phyloP scores from a whole-genome alignment of 2,888 invertebrate genomes.

The Phaonia tiefii region DNA sequence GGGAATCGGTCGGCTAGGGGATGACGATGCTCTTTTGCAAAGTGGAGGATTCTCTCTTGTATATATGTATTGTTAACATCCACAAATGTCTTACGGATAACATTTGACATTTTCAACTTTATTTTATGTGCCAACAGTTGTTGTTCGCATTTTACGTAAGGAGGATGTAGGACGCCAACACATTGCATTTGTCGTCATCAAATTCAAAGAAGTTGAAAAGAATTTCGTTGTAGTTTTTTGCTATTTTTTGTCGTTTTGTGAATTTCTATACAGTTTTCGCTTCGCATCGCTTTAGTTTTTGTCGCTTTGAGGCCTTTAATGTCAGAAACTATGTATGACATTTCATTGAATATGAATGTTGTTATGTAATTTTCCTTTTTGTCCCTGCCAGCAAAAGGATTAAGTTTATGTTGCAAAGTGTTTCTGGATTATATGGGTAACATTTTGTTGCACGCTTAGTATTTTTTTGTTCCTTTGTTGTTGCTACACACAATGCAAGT shows the following conservation, averaged over 20 bases:
- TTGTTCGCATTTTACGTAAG: too few relatives aligned
- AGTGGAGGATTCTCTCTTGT: neutral
- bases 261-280: neutral
- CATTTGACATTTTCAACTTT: conserved; percentile 39
- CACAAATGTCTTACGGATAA: conserved; percentile 33
- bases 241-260: neutral
- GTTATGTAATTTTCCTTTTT: too few relatives aligned
- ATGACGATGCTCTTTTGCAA: neutral
- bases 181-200: neutral
- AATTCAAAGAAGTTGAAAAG: conserved; percentile 23
- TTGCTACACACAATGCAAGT: neutral
- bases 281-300: too few relatives aligned
- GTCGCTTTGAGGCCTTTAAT: neutral
- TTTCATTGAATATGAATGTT: too few relatives aligned
- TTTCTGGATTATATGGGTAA: neutral
- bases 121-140: conserved; percentile 12
- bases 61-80: conserved; percentile 21
- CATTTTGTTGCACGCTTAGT: too few relatives aligned
- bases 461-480: neutral
- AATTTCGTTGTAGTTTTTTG: neutral
- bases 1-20: too few relatives aligned
- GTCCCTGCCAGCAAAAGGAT: too few relatives aligned
- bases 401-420: neutral
- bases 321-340: too few relatives aligned
- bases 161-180: neutral